Conservation (phyloP, 1,140 invertebrate species). For the Zaprionus gabonicus region DNA sequence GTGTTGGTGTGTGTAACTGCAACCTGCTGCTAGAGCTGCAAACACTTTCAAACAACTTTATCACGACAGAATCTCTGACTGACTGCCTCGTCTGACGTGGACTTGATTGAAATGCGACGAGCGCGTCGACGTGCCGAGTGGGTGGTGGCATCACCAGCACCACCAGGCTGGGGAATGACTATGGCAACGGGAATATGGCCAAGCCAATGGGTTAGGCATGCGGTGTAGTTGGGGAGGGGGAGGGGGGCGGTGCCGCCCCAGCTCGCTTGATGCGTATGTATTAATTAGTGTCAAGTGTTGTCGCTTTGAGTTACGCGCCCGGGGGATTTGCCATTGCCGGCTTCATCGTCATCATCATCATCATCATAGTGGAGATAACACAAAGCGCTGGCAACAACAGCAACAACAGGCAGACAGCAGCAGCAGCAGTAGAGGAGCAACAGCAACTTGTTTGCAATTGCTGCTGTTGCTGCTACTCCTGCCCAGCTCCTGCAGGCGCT, state of each 20-base stretch:
- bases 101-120: constrained; percentile 80
- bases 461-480: not conserved
- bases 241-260: constrained; percentile 5
- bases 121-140: constrained; percentile 68
- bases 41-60: constrained; percentile 83
- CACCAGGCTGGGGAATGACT: constrained; percentile 11
- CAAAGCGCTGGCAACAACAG: constrained; percentile 67
- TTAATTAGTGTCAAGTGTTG: constrained; percentile 83
- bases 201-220: no score
- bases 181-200: not conserved
- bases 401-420: constrained; percentile 23
- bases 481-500: no score
- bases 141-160: constrained; percentile 56
- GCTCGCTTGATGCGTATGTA: constrained; percentile 67
- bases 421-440: not conserved
- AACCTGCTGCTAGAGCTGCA: constrained; percentile 43
- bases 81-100: constrained; percentile 64
- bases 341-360: constrained; percentile 41
- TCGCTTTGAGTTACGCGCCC: constrained; percentile 82
- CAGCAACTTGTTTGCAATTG: constrained; percentile 60
- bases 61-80: constrained; percentile 71
- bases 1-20: constrained; percentile 47
- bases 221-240: not conserved
- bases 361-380: constrained; percentile 56
- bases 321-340: constrained; percentile 61